Evolutionary conservation across 2,888 invertebrate genomes (phyloP).

Genomic region (Colostygia pectinataria): DNA sequence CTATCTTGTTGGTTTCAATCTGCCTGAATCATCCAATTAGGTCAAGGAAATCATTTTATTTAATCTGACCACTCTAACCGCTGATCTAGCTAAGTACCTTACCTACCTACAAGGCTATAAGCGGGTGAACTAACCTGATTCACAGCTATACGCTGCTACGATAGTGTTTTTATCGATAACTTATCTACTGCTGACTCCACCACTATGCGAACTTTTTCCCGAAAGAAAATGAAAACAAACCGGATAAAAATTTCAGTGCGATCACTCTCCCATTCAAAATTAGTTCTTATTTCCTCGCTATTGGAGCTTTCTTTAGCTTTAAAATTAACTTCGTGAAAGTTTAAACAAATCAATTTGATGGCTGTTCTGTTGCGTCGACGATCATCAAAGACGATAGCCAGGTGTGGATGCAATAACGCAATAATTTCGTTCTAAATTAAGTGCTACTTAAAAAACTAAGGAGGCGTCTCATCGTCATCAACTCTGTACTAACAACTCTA

Average conservation of each 20-base stretch:
- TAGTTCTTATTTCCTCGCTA: constrained; percentile 6
- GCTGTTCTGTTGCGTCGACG: background rate
- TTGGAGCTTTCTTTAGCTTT: constrained; percentile 10
- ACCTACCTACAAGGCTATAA: background rate
- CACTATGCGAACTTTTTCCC: constrained; percentile 21
- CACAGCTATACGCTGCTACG: too few species aligned
- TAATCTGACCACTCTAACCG: background rate
- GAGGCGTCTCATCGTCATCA: too few species aligned
- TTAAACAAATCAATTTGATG: constrained; percentile 34
- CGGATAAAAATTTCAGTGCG: constrained; percentile 32
- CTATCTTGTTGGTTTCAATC: constrained; percentile 4
- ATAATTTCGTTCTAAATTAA: too few species aligned
- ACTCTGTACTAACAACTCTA: too few species aligned
- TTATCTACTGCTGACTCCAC: constrained; percentile 9
- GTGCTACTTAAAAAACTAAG: too few species aligned
- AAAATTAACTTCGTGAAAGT: constrained; percentile 31
- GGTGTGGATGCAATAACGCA: constrained; percentile 11
- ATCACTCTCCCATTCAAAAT: constrained; percentile 20
- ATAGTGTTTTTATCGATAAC: background rate
- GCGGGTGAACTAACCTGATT: too few species aligned
- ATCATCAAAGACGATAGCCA: constrained; percentile 12
- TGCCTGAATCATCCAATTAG: constrained; percentile 1
- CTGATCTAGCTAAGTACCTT: background rate
- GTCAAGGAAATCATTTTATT: background rate
- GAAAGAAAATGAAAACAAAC: constrained; percentile 31